Conservation (phyloP, 1,140 invertebrate species). For the Aphelinus atriplicis region DNA sequence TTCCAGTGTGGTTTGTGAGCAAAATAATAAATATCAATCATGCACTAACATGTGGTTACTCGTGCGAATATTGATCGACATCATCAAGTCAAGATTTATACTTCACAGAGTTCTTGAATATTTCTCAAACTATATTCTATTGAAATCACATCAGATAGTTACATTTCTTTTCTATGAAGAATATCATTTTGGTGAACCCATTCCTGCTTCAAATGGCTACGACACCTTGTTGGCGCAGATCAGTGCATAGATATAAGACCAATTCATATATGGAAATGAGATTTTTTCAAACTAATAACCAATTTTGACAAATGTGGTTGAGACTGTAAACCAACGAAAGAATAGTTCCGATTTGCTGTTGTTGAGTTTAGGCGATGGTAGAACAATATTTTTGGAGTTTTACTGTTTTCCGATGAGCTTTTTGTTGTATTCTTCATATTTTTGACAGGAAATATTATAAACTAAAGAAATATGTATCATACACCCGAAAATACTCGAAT, state of each 20-base stretch:
- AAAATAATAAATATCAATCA: slow-evolving; percentile 29
- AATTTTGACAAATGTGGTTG: neutral
- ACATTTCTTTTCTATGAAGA: too few relatives aligned
- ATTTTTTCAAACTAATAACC: too few relatives aligned
- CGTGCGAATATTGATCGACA: slow-evolving; percentile 1
- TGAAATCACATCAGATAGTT: too few relatives aligned
- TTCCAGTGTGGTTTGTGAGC: slow-evolving; percentile 39
- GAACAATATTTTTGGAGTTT: slow-evolving; percentile 41
- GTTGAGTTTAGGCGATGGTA: slow-evolving; percentile 37
- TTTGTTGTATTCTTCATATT: slow-evolving; percentile 29
- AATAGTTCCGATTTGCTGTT: slow-evolving; percentile 17
- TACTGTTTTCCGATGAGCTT: slow-evolving; percentile 39
- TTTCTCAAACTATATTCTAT: too few relatives aligned
- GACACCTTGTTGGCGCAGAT: slow-evolving; percentile 53
- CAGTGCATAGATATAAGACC: slow-evolving; percentile 31
- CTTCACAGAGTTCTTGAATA: too few relatives aligned
- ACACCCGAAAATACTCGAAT: too few relatives aligned
- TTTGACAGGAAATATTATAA: neutral
- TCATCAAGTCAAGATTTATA: too few relatives aligned
- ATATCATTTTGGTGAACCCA: too few relatives aligned
- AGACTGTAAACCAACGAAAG: slow-evolving; percentile 17
- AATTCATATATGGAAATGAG: slow-evolving; percentile 28
- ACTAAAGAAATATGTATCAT: neutral
- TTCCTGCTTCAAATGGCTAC: neutral
- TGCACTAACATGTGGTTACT: slow-evolving; percentile 20